Evolutionary conservation across 2,797 vertebrate species (phyloP), one percentile per base, ranked within the genome.

Genomic region (Pachyuromys duprasi): DNA sequence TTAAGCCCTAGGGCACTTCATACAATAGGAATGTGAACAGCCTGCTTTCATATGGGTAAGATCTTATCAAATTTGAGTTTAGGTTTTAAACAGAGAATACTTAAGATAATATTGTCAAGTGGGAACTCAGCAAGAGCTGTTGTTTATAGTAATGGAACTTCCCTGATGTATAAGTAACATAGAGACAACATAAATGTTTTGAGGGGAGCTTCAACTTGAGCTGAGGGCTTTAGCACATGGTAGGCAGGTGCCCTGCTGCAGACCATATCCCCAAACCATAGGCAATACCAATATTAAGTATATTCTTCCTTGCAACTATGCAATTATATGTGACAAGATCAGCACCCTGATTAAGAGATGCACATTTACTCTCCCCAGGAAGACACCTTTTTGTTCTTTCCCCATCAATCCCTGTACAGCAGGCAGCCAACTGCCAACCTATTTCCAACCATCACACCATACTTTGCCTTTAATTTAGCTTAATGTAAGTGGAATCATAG

Each of bases 21-120:
- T 89, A 89, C 79, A 53, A n/a, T 57, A 17, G 49, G 74, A 89
- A 33, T 67, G 15, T 45, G n/a, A 36, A 84, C 33, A 9, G 31
- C 3, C 24, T 36, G 57, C 89, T 67, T 75, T 93, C 65, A 55
- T n/a, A 83, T 72, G 24, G 92, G 28, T 67, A 82, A 93, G 17
- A 83, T 79, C 17, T 12, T 91, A 22, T 42, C 39, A 84, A 49
- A 94, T 80, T 70, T 91, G 36, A 93, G 93, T 95, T 96, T 94
- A 72, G 28, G 28, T 93, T 94, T 12, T 63, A 26, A 89, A 20
- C 42, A 12, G 1, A 79, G 49, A 69, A 92, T 93, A 96, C 86
- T 26, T 60, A 65, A 80, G 8, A 76, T 55, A 89, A n/a, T 80
- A 80, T 84, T 93, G 82, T 95, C 33, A 57, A 93, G 76, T 2